Conservation (phyloP, 2,888 invertebrate genomes). For the Cactoblastis cactorum region DNA sequence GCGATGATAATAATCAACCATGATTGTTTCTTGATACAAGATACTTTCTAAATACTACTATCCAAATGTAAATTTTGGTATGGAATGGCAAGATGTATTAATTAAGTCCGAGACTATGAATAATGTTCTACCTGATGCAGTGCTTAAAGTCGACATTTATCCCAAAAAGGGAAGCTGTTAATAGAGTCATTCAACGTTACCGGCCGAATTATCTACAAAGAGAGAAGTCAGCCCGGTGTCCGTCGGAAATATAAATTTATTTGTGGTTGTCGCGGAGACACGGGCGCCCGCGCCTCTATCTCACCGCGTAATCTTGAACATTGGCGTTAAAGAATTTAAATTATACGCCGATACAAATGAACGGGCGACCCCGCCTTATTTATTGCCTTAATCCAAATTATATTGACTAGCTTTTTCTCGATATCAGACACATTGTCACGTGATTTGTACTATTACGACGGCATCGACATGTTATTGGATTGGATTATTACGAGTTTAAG, state of each 20-base stretch:
- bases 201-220: slow-evolving; percentile 78
- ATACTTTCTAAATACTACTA: no score
- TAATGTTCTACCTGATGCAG: slow-evolving; percentile 46
- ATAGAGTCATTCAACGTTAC: slow-evolving; percentile 79
- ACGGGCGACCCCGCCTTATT: slow-evolving; percentile 72
- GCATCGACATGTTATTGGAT: slow-evolving; percentile 36
- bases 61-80: no score
- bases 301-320: slow-evolving; percentile 77
- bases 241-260: slow-evolving; percentile 79
- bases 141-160: slow-evolving; percentile 71
- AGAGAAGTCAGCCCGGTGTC: slow-evolving; percentile 65
- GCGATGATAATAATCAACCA: not conserved
- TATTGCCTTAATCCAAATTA: slow-evolving; percentile 76
- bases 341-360: slow-evolving; percentile 79
- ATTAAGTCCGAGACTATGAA: slow-evolving; percentile 41
- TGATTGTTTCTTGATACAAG: no score
- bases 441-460: slow-evolving; percentile 56
- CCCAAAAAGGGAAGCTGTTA: slow-evolving; percentile 79
- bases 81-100: not conserved
- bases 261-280: slow-evolving; percentile 71
- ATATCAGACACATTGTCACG: slow-evolving; percentile 60
- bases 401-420: slow-evolving; percentile 69
- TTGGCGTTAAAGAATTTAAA: slow-evolving; percentile 80
- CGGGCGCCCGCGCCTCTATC: slow-evolving; percentile 76
- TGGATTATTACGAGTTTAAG: slow-evolving; percentile 31